Evolutionary conservation across 1,140 invertebrate genomes (phyloP), one percentile per base, ranked within the genome.

Genomic region (Drosophila kikkawai): DNA sequence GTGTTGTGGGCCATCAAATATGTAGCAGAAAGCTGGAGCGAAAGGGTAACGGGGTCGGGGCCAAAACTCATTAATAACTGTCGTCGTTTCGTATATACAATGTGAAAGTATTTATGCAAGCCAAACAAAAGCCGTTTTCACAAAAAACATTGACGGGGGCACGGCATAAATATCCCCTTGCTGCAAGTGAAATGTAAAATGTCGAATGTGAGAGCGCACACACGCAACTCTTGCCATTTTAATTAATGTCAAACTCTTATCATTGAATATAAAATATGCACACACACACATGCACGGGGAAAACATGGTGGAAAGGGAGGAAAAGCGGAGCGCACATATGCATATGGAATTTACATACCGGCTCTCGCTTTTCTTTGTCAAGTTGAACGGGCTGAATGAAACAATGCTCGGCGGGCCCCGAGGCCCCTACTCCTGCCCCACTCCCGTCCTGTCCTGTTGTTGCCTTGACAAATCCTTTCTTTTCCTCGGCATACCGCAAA

Each of bases 21-120:
- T 86, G 83, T 82, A 87, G 59, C 29, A 74, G 45, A 42, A 42
- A 9, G 7, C 32, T 5, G 8, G 17, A 34, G 17, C 11, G 26
- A 56, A 17, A 26, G 36, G 42, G 51, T 1, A 37, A 4, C 8
- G 15, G 15, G 47, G 41, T 26, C 29, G 42, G 51, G 41, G 39
- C 69, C 47, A 75, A 80, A 88, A 88, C 83, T 86, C 83, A 86
- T 86, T 86, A 88, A 86, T 86, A 86, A 82, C 84, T 83, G 84
- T 82, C 76, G 71, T 75, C 50, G 53, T 60, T 50, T 53, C 57
- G 51, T 42, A 56, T 68, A 59, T 48, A 70, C 60, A 77, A 67
- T 60, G 45, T 59, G 53, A 67, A 82, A 69, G 68, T 78, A 70
- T 78, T 78, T 78, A 70, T 78, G 75, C 65, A 78, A 60, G 75